Evolutionary conservation across 1,140 invertebrate genomes (phyloP), one percentile per base, ranked within the genome.

Genomic region (Samia ricini): DNA sequence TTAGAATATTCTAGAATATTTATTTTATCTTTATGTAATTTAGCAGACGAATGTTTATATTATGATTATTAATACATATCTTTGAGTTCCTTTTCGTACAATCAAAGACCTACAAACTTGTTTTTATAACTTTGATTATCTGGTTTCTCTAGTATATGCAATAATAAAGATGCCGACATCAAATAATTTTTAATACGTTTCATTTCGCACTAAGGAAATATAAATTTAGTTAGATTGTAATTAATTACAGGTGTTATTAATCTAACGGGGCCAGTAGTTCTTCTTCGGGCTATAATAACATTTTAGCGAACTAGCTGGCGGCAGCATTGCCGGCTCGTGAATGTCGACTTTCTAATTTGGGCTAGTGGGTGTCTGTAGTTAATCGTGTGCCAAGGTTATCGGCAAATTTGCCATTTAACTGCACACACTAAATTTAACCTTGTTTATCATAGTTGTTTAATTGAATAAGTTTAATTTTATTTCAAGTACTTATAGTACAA

Each of bases 351-450:
- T 56, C 60, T 61, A 56, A 56, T 56, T 56, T 29, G 56, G 55
- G 55, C 29, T 29, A 56, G 20, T 54, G 60, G 51, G 60, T 54
- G 50, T 22, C 19, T 48, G 24, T 20, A 20, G 5, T 20, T 33
- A 20, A 22, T 61, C 42, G 60, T 23, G 52, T 61, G 60, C 60
- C 60, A 61, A 61, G 60, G 60, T 61, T 54, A 56, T 20, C 50
- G 21, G 22, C 50, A 20, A 23, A 15, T 23, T 51, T 51, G 50
- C 50, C 50, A 21, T 51, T 23, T 51, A 23, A 19, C 50, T 15
- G n/a, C 22, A 23, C 36, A 42, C 33, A 42, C 33, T 12, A 1
- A 42, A 42, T 42, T 3, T 42, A 42, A 15, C 15, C 8, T 42
- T 42, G 15, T 42, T 15, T 42, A 15, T 15, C 4, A 42, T 42